Conservation (phyloP, 92 coral and sea anemone species). For the Blastomussa wellsi region DNA sequence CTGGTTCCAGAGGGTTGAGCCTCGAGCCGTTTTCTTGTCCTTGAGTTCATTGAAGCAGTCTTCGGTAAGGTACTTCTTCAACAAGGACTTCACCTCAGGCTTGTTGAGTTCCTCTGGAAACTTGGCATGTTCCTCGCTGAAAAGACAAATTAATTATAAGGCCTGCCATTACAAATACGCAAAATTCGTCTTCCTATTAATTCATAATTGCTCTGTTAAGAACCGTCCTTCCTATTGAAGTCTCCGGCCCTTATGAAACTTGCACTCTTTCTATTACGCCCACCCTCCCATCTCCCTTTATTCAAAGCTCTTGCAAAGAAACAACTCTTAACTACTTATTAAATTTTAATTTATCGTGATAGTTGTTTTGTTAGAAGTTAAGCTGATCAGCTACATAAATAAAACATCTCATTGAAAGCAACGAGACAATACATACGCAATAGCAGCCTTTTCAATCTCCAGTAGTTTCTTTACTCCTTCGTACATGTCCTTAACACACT, state of each 20-base stretch:
- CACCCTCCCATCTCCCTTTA: too few relatives aligned
- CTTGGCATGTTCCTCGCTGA: conserved; percentile 50
- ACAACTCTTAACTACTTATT: too few relatives aligned
- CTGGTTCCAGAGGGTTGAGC: conserved; percentile 51
- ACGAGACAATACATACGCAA: conserved; percentile 57
- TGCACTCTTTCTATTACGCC: too few relatives aligned
- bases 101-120: conserved; percentile 63
- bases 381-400: too few relatives aligned
- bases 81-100: conserved; percentile 57
- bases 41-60: conserved; percentile 59
- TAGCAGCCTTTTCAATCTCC: conserved; percentile 71
- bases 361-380: too few relatives aligned
- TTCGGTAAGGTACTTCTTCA: conserved; percentile 53
- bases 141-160: background rate
- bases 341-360: too few relatives aligned
- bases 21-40: conserved; percentile 64
- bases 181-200: too few relatives aligned
- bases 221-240: too few relatives aligned
- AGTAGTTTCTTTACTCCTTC: conserved; percentile 83
- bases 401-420: too few relatives aligned
- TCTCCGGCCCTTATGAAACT: too few relatives aligned
- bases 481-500: conserved; percentile 92
- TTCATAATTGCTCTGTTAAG: too few relatives aligned
- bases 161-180: background rate
- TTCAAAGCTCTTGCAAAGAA: too few relatives aligned